Evolutionary conservation across 1,140 invertebrate genomes (phyloP).

Genomic region (Drosophila persimilis): DNA sequence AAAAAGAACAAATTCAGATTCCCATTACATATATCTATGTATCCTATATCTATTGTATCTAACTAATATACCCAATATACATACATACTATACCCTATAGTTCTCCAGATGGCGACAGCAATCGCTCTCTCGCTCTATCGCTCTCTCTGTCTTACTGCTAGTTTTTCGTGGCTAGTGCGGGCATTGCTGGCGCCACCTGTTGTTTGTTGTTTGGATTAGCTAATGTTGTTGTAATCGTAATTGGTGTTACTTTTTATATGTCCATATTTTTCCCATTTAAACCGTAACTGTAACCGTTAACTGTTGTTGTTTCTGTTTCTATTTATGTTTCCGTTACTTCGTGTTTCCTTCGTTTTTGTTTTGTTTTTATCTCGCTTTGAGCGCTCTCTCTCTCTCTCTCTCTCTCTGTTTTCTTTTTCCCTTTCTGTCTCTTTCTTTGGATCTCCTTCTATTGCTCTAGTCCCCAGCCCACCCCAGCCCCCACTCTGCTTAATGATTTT

Average conservation of each 20-base stretch:
- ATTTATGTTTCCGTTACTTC: slow-evolving; percentile 35
- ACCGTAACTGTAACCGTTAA: slow-evolving; percentile 50
- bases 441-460: slow-evolving; percentile 18
- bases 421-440: neutral
- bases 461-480: neutral
- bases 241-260: slow-evolving; percentile 24
- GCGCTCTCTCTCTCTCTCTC: slow-evolving; percentile 8
- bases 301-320: slow-evolving; percentile 24
- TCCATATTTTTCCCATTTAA: neutral
- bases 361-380: slow-evolving; percentile 9
- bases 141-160: too few species aligned
- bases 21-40: slow-evolving; percentile 60
- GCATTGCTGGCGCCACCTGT: slow-evolving; percentile 43
- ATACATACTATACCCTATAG: neutral
- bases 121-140: too few species aligned
- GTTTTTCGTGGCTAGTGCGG: neutral
- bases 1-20: slow-evolving; percentile 29
- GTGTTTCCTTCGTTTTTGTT: slow-evolving; percentile 14
- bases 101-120: too few species aligned
- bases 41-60: slow-evolving; percentile 52
- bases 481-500: too few species aligned
- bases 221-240: slow-evolving; percentile 45
- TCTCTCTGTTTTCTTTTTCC: neutral
- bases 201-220: slow-evolving; percentile 41
- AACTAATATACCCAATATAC: slow-evolving; percentile 14